Evolutionary conservation across 37 sponge, comb jelly and placozoan genomes (phyloP).

Genomic region (Hexactinellida sp.): DNA sequence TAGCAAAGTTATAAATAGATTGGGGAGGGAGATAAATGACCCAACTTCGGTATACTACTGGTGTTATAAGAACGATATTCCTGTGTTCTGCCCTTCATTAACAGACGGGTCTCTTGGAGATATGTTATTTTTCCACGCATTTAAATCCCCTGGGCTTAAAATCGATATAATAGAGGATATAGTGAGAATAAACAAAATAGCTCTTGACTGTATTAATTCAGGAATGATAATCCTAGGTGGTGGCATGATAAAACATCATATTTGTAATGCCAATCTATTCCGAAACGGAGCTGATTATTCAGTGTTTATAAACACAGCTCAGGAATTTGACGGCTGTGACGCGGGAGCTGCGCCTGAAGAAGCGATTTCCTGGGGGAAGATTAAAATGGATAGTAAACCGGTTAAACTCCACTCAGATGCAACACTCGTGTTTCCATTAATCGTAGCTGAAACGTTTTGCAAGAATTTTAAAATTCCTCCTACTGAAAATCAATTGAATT

Average conservation of each 20-base stretch:
- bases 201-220: slow-evolving; percentile 62
- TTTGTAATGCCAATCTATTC: slow-evolving; percentile 97
- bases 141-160: slow-evolving; percentile 65
- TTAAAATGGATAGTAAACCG: slow-evolving; percentile 57
- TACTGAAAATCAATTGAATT: background rate
- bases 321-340: slow-evolving; percentile 97
- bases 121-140: slow-evolving; percentile 86
- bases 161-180: slow-evolving; percentile 92
- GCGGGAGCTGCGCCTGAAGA: slow-evolving; percentile 95
- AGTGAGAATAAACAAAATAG: slow-evolving; percentile 53
- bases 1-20: slow-evolving; percentile 67
- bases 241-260: slow-evolving; percentile 92
- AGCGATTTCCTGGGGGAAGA: slow-evolving; percentile 98
- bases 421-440: slow-evolving; percentile 68
- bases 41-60: slow-evolving; percentile 90
- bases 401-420: slow-evolving; percentile 79
- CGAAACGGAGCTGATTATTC: slow-evolving; percentile 94
- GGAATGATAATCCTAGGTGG: slow-evolving; percentile 98
- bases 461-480: slow-evolving; percentile 24
- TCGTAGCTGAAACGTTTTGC: slow-evolving; percentile 92
- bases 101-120: slow-evolving; percentile 96
- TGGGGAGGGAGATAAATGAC: slow-evolving; percentile 81
- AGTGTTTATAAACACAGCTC: slow-evolving; percentile 93
- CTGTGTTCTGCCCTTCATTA: slow-evolving; percentile 93
- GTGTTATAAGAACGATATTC: slow-evolving; percentile 96